Conservation (phyloP, 2,888 invertebrate genomes). For the Polylopha cassiicola region DNA sequence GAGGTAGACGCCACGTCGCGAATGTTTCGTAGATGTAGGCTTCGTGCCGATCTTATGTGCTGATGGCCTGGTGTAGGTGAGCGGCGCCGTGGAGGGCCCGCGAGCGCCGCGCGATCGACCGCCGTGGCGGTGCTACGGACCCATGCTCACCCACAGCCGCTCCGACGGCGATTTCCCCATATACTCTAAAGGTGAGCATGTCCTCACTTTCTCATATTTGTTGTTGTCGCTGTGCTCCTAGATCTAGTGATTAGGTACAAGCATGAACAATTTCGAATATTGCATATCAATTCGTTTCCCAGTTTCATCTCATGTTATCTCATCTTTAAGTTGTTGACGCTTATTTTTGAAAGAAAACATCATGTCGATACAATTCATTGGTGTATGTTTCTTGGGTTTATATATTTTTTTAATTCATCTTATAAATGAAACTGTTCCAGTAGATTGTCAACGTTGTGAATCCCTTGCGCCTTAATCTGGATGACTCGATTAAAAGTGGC, state of each 20-base stretch:
- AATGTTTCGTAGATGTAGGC: constrained; percentile 40
- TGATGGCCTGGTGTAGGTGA: constrained; percentile 65
- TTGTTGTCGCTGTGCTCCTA: constrained; percentile 23
- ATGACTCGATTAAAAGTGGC: constrained; percentile 32
- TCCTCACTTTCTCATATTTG: constrained; percentile 19
- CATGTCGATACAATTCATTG: too few species aligned
- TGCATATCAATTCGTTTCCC: constrained; percentile 7
- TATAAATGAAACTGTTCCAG: too few species aligned
- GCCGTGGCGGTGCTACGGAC: constrained; percentile 81
- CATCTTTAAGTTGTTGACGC: too few species aligned
- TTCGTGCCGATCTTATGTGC: constrained; percentile 53
- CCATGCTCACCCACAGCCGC: constrained; percentile 90
- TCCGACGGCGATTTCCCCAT: constrained; percentile 91
- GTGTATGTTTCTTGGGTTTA: too few species aligned
- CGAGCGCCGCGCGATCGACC: constrained; percentile 70
- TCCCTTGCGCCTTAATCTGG: constrained; percentile 13
- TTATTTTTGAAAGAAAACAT: background rate
- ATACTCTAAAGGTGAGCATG: constrained; percentile 83
- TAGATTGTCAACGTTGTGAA: constrained; percentile 4
- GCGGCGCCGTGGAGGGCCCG: constrained; percentile 72
- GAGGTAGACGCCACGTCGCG: constrained; percentile 49
- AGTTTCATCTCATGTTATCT: constrained; percentile 9
- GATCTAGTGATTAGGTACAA: constrained; percentile 16
- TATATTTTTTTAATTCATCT: too few species aligned
- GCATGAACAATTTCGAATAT: constrained; percentile 17